Evolutionary conservation across 1,140 invertebrate species (phyloP), one percentile per base, ranked within the genome.

Genomic region (Drosophila bocki): DNA sequence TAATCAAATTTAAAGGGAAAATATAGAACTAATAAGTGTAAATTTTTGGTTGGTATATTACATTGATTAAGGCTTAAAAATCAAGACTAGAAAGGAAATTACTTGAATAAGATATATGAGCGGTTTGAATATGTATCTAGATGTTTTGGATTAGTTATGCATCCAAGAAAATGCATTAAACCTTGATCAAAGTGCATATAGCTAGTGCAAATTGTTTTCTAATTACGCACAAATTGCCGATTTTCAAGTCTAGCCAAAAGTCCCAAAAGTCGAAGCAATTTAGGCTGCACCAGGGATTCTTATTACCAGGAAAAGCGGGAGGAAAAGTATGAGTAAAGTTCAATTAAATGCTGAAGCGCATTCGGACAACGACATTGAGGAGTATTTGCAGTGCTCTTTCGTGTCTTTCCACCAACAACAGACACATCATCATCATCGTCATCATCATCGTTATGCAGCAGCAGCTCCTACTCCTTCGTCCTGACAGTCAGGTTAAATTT

Each of bases 401-500:
- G 47, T 22, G 33, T 11, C 37, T 45, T 29, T 37, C 37, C 19
- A 51, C 19, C 51, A 48, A 19, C 56, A 44, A 32, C n/a, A 68
- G 37, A 42, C 74, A 53, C 71, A 53, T 32, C 39, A 42, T 65
- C 39, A 37, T 53, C 48, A 15, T 41, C 69, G 29, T 45, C 75
- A 54, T 29, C 39, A 7, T 50, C 48, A 12, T 48, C 11, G 17
- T 37, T 22, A 54, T 37, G 33, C 13, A 37, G 35, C 13, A 56
- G n/a, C 26, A 12, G 35, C 35, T 39, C 5, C 53, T 35, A 35
- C 44, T 39, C 22, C 45, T 26, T 22, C 32, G 48, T 22, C 50
- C 41, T 64, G 32, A 32, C 83, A 80, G 84, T 54, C 80, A 81
- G 69, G 72, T 78, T 80, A 78, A 84, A 87, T 87, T 84, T 87